Percentiles rank a stretch among this genome's conserved stretches.
Evolutionary conservation across 2,888 invertebrate species (phyloP).

Genomic region (Labia minor): DNA sequence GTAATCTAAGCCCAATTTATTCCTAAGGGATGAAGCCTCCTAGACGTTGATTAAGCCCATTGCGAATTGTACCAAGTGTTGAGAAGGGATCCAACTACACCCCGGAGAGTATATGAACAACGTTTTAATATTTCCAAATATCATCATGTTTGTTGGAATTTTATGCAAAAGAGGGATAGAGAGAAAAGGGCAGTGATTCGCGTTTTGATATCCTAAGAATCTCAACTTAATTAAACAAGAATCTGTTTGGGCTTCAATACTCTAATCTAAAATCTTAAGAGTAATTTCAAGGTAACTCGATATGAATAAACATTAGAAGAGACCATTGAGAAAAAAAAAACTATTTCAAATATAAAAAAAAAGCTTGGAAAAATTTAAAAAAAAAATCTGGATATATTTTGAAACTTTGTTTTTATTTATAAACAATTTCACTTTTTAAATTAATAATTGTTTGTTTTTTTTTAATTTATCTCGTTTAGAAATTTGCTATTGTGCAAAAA

Average conservation of each 20-base stretch:
- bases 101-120: neutral
- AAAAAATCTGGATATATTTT: no score
- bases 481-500: no score
- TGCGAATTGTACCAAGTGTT: neutral
- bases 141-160: neutral
- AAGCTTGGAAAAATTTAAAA: no score
- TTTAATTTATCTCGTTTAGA: no score
- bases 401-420: no score
- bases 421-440: no score
- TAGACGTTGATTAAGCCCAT: conserved; percentile 8
- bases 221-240: neutral
- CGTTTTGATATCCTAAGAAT: neutral
- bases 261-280: no score
- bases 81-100: conserved; percentile 13
- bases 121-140: conserved; percentile 7
- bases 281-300: no score
- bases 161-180: neutral
- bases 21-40: conserved; percentile 8
- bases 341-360: no score
- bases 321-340: no score
- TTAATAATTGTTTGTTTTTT: no score
- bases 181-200: neutral
- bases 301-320: no score
- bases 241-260: neutral
- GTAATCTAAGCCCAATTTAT: conserved; percentile 1